Evolutionary conservation across 1,140 invertebrate species (phyloP).

Genomic region (Macrobrachium rosenbergii): DNA sequence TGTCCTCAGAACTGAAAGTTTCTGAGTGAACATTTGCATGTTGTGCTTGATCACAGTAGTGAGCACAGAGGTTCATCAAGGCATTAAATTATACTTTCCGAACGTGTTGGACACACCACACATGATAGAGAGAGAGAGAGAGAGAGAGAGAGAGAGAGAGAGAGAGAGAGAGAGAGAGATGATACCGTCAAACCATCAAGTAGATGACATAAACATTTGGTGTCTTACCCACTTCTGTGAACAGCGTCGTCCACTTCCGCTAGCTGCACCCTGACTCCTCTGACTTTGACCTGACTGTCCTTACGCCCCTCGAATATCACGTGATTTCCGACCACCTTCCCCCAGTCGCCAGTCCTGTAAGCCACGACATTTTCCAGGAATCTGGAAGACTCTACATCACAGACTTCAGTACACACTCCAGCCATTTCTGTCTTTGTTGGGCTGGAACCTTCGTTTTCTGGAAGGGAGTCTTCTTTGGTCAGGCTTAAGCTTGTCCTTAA

Average conservation of each 20-base stretch:
- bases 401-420: background rate
- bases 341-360: conserved; percentile 55
- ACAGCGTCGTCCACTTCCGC: conserved; percentile 49
- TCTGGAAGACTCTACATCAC: background rate
- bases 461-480: too few species aligned
- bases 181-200: background rate
- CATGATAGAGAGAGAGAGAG: background rate
- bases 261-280: conserved; percentile 43
- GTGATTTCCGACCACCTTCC: conserved; percentile 30
- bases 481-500: too few species aligned
- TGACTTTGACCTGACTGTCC: conserved; percentile 48
- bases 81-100: too few species aligned
- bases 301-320: conserved; percentile 47
- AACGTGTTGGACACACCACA: too few species aligned
- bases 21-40: too few species aligned
- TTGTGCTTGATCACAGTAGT: too few species aligned
- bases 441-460: background rate
- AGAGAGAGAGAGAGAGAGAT: background rate
- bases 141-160: background rate
- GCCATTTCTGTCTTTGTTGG: background rate
- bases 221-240: conserved; percentile 37
- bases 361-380: background rate
- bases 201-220: background rate
- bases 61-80: too few species aligned
- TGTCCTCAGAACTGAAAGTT: too few species aligned